These are phyloP conservation scores for Oryctes rhinoceros DNA, from an alignment of 1,140 invertebrate genomes.

Conservation along the genomic window DNA sequence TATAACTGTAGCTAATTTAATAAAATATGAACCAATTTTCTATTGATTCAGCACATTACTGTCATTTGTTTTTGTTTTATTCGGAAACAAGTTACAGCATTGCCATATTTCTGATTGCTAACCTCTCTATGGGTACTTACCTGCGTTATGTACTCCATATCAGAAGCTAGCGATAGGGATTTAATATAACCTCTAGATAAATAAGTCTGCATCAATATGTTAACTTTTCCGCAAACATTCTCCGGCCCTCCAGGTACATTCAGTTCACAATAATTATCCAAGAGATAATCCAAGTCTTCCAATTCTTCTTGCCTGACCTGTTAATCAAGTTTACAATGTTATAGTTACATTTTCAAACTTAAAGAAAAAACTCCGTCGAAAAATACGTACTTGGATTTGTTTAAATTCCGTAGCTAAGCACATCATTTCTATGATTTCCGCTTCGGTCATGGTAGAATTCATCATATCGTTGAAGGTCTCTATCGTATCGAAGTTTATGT, in stretches of 20 bases:
- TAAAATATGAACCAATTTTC: no score
- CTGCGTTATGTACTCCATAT: slow-evolving; percentile 92
- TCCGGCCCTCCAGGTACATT: slow-evolving; percentile 82
- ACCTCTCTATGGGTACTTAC: slow-evolving; percentile 62
- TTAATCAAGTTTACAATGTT: slow-evolving; percentile 44
- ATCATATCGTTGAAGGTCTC: slow-evolving; percentile 88
- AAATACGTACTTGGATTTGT: slow-evolving; percentile 83
- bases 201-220: slow-evolving; percentile 94
- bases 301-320: slow-evolving; percentile 95
- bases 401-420: slow-evolving; percentile 94
- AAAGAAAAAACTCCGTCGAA: background rate
- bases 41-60: no score
- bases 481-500: slow-evolving; percentile 97
- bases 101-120: background rate
- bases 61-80: no score
- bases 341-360: background rate
- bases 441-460: slow-evolving; percentile 83
- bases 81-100: background rate
- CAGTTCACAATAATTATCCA: slow-evolving; percentile 77
- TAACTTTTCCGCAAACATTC: slow-evolving; percentile 95
- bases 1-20: no score
- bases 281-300: slow-evolving; percentile 84
- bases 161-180: slow-evolving; percentile 90
- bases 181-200: slow-evolving; percentile 82
- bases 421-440: slow-evolving; percentile 87